Evolutionary conservation across 2,888 invertebrate species (phyloP), one percentile per base, ranked within the genome.

Genomic region (Trachelus tabidus): DNA sequence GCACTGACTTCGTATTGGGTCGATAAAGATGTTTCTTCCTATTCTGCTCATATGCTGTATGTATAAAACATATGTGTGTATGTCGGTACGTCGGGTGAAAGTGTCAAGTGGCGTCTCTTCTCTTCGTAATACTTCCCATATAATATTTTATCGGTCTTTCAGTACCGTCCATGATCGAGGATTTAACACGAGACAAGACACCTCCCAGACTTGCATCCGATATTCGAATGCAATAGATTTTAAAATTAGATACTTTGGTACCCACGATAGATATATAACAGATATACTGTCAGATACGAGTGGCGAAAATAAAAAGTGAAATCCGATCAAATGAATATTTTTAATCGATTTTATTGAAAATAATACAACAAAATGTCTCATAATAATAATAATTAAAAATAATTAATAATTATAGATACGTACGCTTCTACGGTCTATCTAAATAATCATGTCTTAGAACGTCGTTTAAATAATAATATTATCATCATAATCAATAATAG

Each of bases 361-460:
- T 91, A 91, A 91, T 91, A 91, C 91, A 91, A 91, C 91, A 91
- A 91, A 91, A 91, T 91, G 88, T 90, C 87, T 91, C 87, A 88
- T 88, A 85, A 86, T 89, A 89, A 89, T 88, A 86, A 85, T 88
- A 88, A 89, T 88, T 90, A 90, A 88, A 89, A 91, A 90, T 89
- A 90, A 91, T 90, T 88, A 89, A 90, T 91, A 90, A 89, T 89
- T 88, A 91, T 89, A 87, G 88, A 88, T 90, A 90, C 89, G 89
- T 89, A 89, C 87, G 88, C 87, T 84, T 87, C 89, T 91, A 90
- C 87, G 88, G 87, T 89, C 87, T 90, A 89, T 88, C 87, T 89
- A 89, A 86, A 88, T 87, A 89, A 90, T 90, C 89, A 88, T 91
- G 88, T 89, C 89, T 90, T 89, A 88, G 86, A 90, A 89, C 88